Evolutionary conservation across 1,140 invertebrate species (phyloP), one percentile per base, ranked within the genome.

Genomic region (Teleopsis dalmanni): DNA sequence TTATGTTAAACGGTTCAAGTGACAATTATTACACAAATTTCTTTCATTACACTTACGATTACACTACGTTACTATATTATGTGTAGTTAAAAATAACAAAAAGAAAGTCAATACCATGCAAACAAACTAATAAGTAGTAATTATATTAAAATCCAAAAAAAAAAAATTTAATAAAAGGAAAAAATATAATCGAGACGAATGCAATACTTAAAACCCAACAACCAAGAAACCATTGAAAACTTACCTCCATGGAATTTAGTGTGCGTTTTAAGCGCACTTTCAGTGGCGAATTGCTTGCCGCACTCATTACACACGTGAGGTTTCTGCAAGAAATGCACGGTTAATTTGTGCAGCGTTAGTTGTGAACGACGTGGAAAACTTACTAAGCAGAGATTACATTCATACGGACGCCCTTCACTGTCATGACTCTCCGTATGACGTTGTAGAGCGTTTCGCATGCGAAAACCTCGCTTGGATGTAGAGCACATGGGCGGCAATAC

Each of bases 181-280:
- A 31, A 31, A 31, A 31, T 31, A 31, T 9, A 31, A 31, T 31
- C 27, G n/a, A n/a, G n/a, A n/a, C n/a, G n/a, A n/a, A n/a, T n/a
- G n/a, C n/a, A n/a, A n/a, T n/a, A n/a, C n/a, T n/a, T n/a, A n/a
- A n/a, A n/a, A n/a, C n/a, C n/a, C n/a, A n/a, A n/a, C n/a, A n/a
- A n/a, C n/a, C n/a, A 9, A 3, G 23, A 5, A 38, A 27, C 18
- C 29, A 29, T 13, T 18, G 50, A 57, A 31, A n/a, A 60, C 64
- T 58, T 62, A 65, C 71, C 71, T 51, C 65, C 71, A 48, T 73
- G 71, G 51, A 68, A 70, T 51, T 68, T 65, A 42, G 61, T 58
- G 54, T 73, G 71, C 38, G 71, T 63, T 52, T 70, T 71, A 35
- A 73, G 48, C 46, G 66, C 70, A 54, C 65, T 59, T 59, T 72